phyloP scores from a whole-genome alignment of 2,888 invertebrate species.

The Drosophila macrothrix region DNA sequence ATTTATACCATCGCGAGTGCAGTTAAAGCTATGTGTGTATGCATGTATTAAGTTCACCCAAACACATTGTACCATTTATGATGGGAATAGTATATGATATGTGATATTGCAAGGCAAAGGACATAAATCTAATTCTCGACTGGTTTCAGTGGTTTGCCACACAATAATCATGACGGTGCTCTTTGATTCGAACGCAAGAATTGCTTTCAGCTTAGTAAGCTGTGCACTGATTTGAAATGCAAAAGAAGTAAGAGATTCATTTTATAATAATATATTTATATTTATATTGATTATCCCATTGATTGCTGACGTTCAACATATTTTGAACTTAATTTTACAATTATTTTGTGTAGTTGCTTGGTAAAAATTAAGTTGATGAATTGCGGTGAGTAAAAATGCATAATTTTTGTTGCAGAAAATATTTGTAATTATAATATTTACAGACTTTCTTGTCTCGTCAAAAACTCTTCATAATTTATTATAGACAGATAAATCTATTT shows the following conservation, averaged over 20 bases:
- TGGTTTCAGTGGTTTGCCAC: constrained; percentile 1
- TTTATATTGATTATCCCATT: not conserved
- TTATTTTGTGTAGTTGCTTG: not conserved
- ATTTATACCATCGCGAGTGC: constrained; percentile 66
- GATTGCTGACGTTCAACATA: not conserved
- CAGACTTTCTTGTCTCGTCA: not conserved
- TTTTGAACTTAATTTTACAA: not conserved
- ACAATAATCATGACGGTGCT: constrained; percentile 17
- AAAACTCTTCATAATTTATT: not conserved
- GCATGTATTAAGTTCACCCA: constrained; percentile 8
- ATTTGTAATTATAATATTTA: not conserved
- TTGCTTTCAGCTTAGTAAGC: not conserved
- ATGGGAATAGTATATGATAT: constrained; percentile 13
- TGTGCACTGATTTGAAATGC: not conserved
- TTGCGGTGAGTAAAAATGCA: not conserved
- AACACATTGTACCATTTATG: constrained; percentile 9
- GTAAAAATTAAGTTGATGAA: not conserved
- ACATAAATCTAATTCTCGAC: constrained; percentile 39
- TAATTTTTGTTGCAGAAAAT: not conserved
- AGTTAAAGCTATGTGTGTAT: constrained; percentile 4
- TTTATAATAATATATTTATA: not conserved
- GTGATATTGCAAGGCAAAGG: constrained; percentile 15
- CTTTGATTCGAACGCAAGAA: not conserved
- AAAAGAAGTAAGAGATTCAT: not conserved
- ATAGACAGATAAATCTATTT: not conserved